Conservation (phyloP, 2,797 vertebrate species). For the Rhynchonycteris naso region DNA sequence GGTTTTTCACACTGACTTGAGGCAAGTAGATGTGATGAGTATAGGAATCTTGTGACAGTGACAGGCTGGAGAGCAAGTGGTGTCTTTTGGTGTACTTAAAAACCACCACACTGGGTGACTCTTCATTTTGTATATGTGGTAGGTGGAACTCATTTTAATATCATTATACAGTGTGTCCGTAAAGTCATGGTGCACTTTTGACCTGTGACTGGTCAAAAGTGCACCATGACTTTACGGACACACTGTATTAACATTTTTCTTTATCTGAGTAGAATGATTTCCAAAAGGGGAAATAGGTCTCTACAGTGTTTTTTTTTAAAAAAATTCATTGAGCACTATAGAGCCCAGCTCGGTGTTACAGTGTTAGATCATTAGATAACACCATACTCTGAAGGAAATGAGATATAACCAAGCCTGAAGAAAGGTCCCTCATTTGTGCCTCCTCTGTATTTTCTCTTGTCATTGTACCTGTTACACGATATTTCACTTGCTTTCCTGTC, state of each 20-base stretch:
- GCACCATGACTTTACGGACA: too few relatives aligned
- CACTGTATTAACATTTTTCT: slow-evolving; percentile 31
- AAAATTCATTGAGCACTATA: not conserved
- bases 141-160: not conserved
- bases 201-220: too few relatives aligned
- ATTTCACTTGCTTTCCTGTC: not conserved
- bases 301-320: not conserved
- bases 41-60: not conserved
- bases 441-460: not conserved
- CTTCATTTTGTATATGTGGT: not conserved
- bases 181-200: too few relatives aligned
- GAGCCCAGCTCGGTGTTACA: not conserved
- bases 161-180: too few relatives aligned
- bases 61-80: not conserved
- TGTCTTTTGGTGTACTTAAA: not conserved
- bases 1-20: not conserved
- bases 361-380: not conserved
- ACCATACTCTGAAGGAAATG: not conserved
- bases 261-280: slow-evolving; percentile 25
- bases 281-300: not conserved
- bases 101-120: not conserved
- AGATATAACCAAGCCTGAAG: not conserved
- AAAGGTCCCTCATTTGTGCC: not conserved
- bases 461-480: not conserved
- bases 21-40: not conserved